Evolutionary conservation across 2,797 vertebrate species (phyloP).

Genomic region (Enteromius trimaculatus): DNA sequence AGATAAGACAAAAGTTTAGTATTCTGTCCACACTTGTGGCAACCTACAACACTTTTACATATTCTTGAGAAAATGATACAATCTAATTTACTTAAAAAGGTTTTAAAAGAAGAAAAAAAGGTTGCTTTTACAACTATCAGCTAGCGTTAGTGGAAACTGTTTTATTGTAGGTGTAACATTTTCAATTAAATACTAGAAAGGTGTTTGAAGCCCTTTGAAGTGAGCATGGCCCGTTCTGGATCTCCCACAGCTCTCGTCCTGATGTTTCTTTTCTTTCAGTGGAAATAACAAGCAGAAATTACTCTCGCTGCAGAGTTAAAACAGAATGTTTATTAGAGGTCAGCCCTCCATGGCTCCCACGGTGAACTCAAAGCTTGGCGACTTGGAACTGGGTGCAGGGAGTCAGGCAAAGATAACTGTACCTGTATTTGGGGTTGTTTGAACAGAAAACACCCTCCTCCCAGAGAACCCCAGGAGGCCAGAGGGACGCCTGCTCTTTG

Average conservation of each 20-base stretch:
- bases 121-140: constrained; percentile 23
- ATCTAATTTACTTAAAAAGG: neutral
- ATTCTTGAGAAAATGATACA: neutral
- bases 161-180: constrained; percentile 59
- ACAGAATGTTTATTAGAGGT: constrained; percentile 59
- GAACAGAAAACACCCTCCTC: constrained; percentile 67
- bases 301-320: constrained; percentile 51
- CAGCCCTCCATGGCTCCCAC: constrained; percentile 55
- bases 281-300: constrained; percentile 57
- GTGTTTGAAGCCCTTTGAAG: constrained; percentile 58
- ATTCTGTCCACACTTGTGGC: neutral
- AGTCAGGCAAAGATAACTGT: constrained; percentile 62
- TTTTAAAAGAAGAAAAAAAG: neutral
- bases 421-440: constrained; percentile 68
- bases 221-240: constrained; percentile 32
- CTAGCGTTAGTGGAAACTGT: constrained; percentile 28
- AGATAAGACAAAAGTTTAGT: neutral
- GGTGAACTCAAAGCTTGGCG: constrained; percentile 52
- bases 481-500: constrained; percentile 62
- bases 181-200: constrained; percentile 46
- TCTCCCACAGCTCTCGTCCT: constrained; percentile 44
- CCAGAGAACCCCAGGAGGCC: constrained; percentile 52
- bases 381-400: constrained; percentile 31
- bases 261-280: constrained; percentile 59
- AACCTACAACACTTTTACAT: neutral